Base-by-base conservation (phyloP, 64 coral and sea anemone species). In the Stichodactyla mertensii region DNA sequence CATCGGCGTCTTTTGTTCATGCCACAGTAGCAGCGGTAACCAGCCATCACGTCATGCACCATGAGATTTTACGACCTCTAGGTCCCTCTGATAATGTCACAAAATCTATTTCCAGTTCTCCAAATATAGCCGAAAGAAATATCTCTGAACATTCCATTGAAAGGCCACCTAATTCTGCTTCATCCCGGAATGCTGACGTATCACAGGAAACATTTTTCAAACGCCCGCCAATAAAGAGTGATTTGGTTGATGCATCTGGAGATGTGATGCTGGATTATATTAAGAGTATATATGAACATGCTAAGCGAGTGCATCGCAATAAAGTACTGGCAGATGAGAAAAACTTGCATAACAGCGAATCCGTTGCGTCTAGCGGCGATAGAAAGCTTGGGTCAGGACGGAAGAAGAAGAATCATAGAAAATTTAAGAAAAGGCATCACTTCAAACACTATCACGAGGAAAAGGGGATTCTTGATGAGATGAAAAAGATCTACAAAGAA, bases 181-280 rank as follows among this genome's bases (percentile, higher is more conserved):
- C 69, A 9, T 10, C 69, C 24, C 24, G 23, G 69, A 74, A 23
- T 12, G 11, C 6, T 22, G 64, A 23, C 1, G 5, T 23, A 74
- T 74, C 69, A 31, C 22, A 74, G 10, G 24, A 81, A 81, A 18
- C 78, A n/a, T 52, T 81, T 4, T 81, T 53, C 24, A 81, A 54
- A 51, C 15, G 52, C 7, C 78, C 78, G 13, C 78, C 78, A 53
- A 15, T 54, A 0, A 81, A 81, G 14, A 81, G 78, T 81, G 18
- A 81, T 55, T 81, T 81, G 52, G 19, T 81, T 4, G 78, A 81
- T 81, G 51, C 16, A 18, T 81, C 78, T 52, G 1, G 45, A 10
- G 85, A 87, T 23, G 14, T 64, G 6, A 79, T 92, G 52, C 79
- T 92, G 84, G 79, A 87, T 83, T 92, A 92, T 36, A 87, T 92